Conservation (phyloP, 1,140 invertebrate species). For the Oncopodura yosiiana region DNA sequence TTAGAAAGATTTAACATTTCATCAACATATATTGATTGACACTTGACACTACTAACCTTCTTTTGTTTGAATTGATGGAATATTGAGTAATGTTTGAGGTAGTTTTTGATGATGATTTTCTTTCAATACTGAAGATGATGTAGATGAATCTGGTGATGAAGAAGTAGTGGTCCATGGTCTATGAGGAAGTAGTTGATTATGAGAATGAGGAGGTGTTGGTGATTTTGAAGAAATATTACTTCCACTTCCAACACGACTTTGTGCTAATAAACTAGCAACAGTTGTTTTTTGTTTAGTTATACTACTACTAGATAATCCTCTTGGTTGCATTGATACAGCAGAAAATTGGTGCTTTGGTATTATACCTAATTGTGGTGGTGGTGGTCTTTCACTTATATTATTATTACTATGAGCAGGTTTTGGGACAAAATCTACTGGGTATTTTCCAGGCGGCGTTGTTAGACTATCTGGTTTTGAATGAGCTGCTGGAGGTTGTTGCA, state of each 20-base stretch:
- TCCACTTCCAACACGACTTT: slow-evolving; percentile 53
- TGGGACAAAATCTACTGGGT: slow-evolving; percentile 19
- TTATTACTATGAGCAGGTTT: slow-evolving; percentile 30
- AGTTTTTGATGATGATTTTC: neutral
- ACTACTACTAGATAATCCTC: neutral
- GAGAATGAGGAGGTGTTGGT: neutral
- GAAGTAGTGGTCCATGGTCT: slow-evolving; percentile 13
- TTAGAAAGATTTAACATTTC: too few relatives aligned
- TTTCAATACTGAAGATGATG: neutral
- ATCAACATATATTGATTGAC: too few relatives aligned
- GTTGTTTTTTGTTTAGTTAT: slow-evolving; percentile 65
- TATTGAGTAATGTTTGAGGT: slow-evolving; percentile 10
- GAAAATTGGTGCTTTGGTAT: slow-evolving; percentile 4
- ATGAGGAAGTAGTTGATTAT: slow-evolving; percentile 10
- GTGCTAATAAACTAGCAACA: slow-evolving; percentile 71
- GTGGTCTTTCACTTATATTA: slow-evolving; percentile 16
- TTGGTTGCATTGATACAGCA: slow-evolving; percentile 11
- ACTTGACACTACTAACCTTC: too few relatives aligned
- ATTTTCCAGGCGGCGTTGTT: slow-evolving; percentile 23
- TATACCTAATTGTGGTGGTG: too few relatives aligned
- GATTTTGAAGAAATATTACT: neutral
- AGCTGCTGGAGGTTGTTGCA: slow-evolving; percentile 4
- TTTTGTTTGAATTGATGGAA: slow-evolving; percentile 38
- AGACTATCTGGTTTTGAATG: slow-evolving; percentile 26
- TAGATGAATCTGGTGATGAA: neutral